Evolutionary conservation across 2,888 invertebrate species (phyloP).

Genomic region (Electrophaes corylata): DNA sequence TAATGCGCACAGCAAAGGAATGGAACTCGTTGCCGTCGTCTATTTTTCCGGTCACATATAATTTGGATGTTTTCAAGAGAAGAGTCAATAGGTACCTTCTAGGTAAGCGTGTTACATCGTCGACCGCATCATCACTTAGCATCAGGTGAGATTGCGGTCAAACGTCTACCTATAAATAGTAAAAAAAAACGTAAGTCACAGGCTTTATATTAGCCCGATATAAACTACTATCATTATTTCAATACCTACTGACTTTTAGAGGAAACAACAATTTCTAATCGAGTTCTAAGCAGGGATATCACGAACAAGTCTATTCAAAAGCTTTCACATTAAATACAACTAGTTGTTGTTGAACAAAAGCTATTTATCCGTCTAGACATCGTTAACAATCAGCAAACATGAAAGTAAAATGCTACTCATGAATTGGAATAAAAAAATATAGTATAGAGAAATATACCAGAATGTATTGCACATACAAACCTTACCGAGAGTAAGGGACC

Average conservation of each 20-base stretch:
- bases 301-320: slow-evolving; percentile 25
- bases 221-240: not conserved
- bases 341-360: slow-evolving; percentile 31
- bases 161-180: too few species aligned
- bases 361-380: slow-evolving; percentile 41
- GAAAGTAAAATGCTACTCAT: slow-evolving; percentile 22
- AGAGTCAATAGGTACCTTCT: too few species aligned
- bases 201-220: not conserved
- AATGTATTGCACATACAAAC: too few species aligned
- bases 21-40: too few species aligned
- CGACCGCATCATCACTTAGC: too few species aligned
- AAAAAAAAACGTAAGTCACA: not conserved
- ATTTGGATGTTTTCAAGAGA: too few species aligned
- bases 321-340: slow-evolving; percentile 31
- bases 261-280: slow-evolving; percentile 24
- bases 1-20: too few species aligned
- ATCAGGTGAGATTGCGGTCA: too few species aligned
- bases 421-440: slow-evolving; percentile 10
- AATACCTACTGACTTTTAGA: slow-evolving; percentile 14
- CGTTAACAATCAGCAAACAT: slow-evolving; percentile 28
- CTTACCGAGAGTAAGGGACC: too few species aligned
- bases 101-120: too few species aligned
- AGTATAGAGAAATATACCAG: too few species aligned
- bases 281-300: slow-evolving; percentile 35
- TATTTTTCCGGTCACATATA: too few species aligned